Evolutionary conservation across 2,888 invertebrate species (phyloP), one percentile per base, ranked within the genome.

Genomic region (Trisateles emortualis): DNA sequence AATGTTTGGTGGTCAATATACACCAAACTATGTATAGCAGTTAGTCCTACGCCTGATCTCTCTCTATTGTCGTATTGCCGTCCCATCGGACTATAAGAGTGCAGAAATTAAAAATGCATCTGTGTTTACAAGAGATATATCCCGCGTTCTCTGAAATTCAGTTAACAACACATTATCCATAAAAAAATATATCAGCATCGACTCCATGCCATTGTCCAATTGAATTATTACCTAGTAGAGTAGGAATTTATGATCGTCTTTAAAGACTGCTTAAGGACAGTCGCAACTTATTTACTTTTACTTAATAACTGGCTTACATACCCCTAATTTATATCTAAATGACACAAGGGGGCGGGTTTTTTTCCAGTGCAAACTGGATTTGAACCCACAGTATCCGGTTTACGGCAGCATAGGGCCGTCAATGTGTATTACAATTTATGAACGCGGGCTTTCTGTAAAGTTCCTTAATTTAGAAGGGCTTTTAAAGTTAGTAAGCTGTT

Each of bases 261-360:
- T 51, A 72, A 72, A 70, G 66, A 59, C 57, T 66, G 52, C 59
- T 59, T 72, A 71, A 74, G 59, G 54, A 66, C 61, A 67, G 53
- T 72, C 42, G n/a, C 52, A 79, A 74, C 74, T 80, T 83, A 83
- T 81, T 83, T 83, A 81, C 64, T 79, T 74, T 57, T 69, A 74
- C 73, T 76, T 78, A 79, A 75, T 80, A 78, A 80, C 75, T 46
- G 69, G 76, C 75, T 78, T 75, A 77, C 71, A 63, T 71, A 57
- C 63, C 65, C 63, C 76, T n/a, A 72, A 79, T 79, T 78, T 78
- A 79, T 76, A 72, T 72, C 54, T 35, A 41, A 68, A 63, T 58
- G 39, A 32, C 35, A 32, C 14, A 5, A 41, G n/a, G 52, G 55
- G 59, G 44, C 42, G 50, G 54, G 30, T 67, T 74, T 74, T 26